Percentiles rank a stretch among this genome's conserved stretches.
phyloP scores from a whole-genome alignment of 2,797 vertebrate genomes.

The Chelon auratus region DNA sequence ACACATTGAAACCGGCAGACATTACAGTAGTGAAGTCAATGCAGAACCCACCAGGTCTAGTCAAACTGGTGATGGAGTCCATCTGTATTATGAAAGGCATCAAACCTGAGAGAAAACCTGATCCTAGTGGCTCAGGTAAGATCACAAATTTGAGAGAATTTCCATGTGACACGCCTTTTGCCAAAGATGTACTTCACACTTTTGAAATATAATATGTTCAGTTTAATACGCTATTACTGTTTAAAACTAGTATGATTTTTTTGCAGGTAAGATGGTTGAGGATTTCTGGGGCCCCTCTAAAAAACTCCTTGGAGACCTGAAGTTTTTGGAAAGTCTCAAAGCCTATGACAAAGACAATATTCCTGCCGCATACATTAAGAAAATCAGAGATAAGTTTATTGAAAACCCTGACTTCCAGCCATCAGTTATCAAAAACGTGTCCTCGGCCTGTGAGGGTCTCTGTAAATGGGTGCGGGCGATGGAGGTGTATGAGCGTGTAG shows the following conservation, averaged over 20 bases:
- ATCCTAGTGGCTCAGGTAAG: constrained; percentile 90
- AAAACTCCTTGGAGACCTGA: constrained; percentile 94
- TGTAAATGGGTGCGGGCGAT: constrained; percentile 96
- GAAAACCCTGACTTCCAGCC: constrained; percentile 92
- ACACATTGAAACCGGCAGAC: constrained; percentile 92
- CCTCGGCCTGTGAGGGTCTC: constrained; percentile 94
- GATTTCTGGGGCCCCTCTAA: constrained; percentile 94
- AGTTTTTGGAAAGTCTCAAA: constrained; percentile 92
- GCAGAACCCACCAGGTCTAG: constrained; percentile 91
- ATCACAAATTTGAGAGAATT: constrained; percentile 10
- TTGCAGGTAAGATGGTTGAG: constrained; percentile 93
- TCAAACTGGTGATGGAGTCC: constrained; percentile 97
- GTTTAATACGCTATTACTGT: not conserved
- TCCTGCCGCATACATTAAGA: constrained; percentile 87
- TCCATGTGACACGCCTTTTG: not conserved
- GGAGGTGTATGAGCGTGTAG: constrained; percentile 92
- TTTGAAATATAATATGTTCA: not conserved
- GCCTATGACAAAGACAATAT: constrained; percentile 93
- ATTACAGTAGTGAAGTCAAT: constrained; percentile 95
- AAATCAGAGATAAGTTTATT: constrained; percentile 91
- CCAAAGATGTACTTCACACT: not conserved
- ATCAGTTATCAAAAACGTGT: constrained; percentile 91
- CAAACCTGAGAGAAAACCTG: constrained; percentile 92
- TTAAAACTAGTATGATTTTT: not conserved
- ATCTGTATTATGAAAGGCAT: constrained; percentile 94